Conservation (phyloP, 2,797 vertebrate genomes). For the Cuculus canorus region DNA sequence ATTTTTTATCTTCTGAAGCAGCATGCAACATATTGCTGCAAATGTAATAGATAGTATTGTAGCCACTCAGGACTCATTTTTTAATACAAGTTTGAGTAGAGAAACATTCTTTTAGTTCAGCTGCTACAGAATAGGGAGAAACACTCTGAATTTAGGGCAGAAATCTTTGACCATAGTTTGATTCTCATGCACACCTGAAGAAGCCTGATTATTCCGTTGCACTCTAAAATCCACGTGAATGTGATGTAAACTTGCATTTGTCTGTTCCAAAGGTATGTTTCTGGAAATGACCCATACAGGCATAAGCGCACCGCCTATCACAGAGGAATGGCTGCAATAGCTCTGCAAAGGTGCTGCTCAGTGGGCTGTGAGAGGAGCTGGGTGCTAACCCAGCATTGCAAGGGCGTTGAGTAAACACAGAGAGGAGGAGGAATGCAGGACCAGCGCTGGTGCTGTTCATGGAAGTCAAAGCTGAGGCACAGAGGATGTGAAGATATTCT, state of each 20-base stretch:
- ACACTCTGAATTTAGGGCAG: neutral
- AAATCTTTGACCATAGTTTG: neutral
- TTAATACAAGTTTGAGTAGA: neutral
- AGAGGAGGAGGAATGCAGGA: neutral
- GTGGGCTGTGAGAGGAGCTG: neutral
- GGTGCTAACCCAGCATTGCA: neutral
- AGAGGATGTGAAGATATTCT: neutral
- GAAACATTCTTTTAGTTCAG: neutral
- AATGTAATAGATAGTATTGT: neutral
- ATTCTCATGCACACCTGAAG: neutral
- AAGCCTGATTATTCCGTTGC: neutral
- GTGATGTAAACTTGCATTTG: neutral
- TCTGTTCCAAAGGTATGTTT: neutral
- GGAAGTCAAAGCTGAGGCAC: neutral
- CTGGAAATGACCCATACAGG: neutral
- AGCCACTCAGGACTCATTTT: neutral
- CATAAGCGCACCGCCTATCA: neutral
- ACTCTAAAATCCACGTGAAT: neutral
- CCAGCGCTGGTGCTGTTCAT: neutral
- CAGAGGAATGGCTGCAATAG: neutral
- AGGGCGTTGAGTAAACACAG: rapidly evolving
- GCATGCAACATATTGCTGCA: neutral
- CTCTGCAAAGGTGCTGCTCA: neutral
- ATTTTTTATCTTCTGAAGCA: neutral
- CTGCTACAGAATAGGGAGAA: neutral